phyloP scores from a whole-genome alignment of 2,113 vertebrate species.

The Coreoperca whiteheadi region DNA sequence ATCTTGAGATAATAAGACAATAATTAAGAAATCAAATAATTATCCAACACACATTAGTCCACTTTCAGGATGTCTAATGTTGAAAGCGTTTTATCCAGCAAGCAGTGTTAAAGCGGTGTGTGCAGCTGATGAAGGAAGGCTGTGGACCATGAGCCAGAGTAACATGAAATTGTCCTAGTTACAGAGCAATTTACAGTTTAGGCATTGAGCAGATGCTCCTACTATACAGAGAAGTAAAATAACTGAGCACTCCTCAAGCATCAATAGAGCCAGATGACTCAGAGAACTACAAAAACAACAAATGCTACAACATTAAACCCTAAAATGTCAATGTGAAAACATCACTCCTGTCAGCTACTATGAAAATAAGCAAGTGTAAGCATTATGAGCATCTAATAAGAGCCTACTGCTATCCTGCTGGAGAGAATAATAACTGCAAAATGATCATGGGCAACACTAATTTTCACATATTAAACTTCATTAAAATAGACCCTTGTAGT shows the following conservation, averaged over 20 bases:
- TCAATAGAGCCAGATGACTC: constrained; percentile 38
- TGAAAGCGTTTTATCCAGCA: constrained; percentile 10
- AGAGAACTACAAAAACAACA: constrained; percentile 36
- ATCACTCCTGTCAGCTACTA: constrained; percentile 34
- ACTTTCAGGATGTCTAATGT: background rate
- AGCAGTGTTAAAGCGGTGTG: background rate
- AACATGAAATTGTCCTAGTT: constrained; percentile 54
- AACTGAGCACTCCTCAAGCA: constrained; percentile 35
- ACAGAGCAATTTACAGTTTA: constrained; percentile 55
- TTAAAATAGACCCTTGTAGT: constrained; percentile 19
- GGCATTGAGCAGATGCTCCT: constrained; percentile 55
- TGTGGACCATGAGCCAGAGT: constrained; percentile 31
- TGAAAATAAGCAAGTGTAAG: constrained; percentile 9
- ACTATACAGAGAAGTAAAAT: constrained; percentile 40
- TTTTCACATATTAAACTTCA: constrained; percentile 24
- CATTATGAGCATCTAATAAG: constrained; percentile 36
- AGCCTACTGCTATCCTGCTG: constrained; percentile 15
- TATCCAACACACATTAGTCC: background rate
- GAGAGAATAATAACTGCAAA: constrained; percentile 29
- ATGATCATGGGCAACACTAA: constrained; percentile 16
- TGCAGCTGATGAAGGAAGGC: constrained; percentile 18
- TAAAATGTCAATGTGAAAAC: constrained; percentile 33
- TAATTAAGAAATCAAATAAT: constrained; percentile 19
- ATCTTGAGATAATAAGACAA: background rate
- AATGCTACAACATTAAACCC: constrained; percentile 41